Evolutionary conservation across 2,113 vertebrate species (phyloP).

Genomic region (Oncorhynchus nerka): DNA sequence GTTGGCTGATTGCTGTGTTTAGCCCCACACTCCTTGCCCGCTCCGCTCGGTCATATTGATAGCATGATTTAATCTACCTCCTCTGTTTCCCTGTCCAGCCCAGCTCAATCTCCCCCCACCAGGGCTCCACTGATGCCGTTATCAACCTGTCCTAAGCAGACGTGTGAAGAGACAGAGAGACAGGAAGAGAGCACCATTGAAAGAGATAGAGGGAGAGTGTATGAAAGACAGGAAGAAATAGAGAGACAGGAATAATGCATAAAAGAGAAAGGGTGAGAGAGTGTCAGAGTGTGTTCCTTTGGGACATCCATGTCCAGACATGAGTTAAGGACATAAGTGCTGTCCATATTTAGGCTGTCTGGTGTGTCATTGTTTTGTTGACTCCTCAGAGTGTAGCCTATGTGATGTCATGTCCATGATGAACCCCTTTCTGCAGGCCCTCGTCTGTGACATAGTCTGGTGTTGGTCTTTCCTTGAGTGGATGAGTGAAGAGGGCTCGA

Average conservation of each 20-base stretch:
- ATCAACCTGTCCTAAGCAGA: constrained; percentile 49
- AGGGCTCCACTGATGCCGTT: constrained; percentile 50
- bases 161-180: constrained; percentile 3
- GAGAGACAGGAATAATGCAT: not conserved
- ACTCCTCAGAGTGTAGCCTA: constrained; percentile 9
- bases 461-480: not conserved
- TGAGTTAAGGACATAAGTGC: constrained; percentile 42
- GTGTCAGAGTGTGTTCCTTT: constrained; percentile 46
- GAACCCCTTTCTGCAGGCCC: not conserved
- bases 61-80: constrained; percentile 62
- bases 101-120: constrained; percentile 48
- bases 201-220: not conserved
- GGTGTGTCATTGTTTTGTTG: constrained; percentile 23
- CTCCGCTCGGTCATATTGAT: constrained; percentile 56
- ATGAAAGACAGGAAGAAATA: too few relatives aligned
- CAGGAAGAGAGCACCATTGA: not conserved
- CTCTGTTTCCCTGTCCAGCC: constrained; percentile 49
- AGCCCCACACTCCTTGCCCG: constrained; percentile 30
- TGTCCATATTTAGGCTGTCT: constrained; percentile 31
- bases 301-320: constrained; percentile 43
- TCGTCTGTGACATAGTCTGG: not conserved
- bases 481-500: too few relatives aligned
- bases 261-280: not conserved
- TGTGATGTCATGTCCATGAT: constrained; percentile 15
- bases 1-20: constrained; percentile 41